These are phyloP conservation scores for Microplitis deprimator DNA, from an alignment of 2,888 invertebrate species.

Conservation along the genomic window DNA sequence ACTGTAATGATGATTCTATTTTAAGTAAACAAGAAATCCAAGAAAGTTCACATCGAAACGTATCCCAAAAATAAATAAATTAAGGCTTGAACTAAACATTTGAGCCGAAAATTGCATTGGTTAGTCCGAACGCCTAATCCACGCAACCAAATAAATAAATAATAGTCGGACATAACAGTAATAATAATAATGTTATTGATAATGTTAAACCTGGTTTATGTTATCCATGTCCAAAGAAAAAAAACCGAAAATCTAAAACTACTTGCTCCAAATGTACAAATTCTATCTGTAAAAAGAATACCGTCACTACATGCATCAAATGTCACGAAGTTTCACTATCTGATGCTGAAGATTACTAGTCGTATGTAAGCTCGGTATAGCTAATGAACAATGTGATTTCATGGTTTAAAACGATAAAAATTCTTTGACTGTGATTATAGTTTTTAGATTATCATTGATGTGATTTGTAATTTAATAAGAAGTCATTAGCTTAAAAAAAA, in stretches of 20 bases:
- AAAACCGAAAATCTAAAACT: slow-evolving; percentile 3
- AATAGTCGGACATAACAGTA: too few species aligned
- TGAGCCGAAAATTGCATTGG: too few species aligned
- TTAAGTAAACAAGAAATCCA: too few species aligned
- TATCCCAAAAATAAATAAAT: too few species aligned
- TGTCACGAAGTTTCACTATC: neutral
- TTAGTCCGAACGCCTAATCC: too few species aligned
- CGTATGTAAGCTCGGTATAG: neutral
- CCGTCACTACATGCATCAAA: neutral
- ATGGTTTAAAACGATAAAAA: neutral
- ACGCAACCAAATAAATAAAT: too few species aligned
- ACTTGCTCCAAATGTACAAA: neutral
- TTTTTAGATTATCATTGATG: neutral
- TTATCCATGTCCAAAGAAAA: neutral
- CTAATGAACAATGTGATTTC: neutral
- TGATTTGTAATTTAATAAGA: neutral
- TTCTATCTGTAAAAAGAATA: neutral
- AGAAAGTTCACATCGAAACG: too few species aligned
- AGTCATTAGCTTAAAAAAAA: too few species aligned
- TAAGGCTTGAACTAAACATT: too few species aligned
- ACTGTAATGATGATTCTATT: too few species aligned
- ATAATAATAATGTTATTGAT: neutral
- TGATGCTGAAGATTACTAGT: neutral
- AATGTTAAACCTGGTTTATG: neutral
- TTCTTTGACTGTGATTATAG: neutral